Percentiles rank a stretch among this genome's conserved stretches.
Conservation (phyloP, 30 jellyfish, hydroid and myxozoan species). For the Aurelia aurita complex sp. Pacific region DNA sequence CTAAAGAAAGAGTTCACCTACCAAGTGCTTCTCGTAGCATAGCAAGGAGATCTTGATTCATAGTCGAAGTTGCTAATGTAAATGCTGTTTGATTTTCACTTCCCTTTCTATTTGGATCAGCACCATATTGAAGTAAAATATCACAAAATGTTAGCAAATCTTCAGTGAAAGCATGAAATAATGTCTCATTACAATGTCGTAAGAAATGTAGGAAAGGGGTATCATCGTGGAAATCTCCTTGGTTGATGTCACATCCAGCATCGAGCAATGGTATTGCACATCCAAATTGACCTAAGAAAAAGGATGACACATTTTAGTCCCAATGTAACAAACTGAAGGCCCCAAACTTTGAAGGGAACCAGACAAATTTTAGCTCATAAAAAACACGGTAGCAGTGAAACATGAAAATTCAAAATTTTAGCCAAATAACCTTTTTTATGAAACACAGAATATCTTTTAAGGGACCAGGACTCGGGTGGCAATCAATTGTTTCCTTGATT, state of each 20-base stretch:
- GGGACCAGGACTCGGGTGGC: too few species aligned
- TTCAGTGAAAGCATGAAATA: constrained; percentile 17
- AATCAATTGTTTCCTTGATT: too few species aligned
- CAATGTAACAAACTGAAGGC: too few species aligned
- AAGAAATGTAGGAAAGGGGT: constrained; percentile 63
- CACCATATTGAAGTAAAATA: constrained; percentile 75
- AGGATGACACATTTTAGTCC: too few species aligned
- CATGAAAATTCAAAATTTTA: too few species aligned
- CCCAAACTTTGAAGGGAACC: too few species aligned
- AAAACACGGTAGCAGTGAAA: too few species aligned
- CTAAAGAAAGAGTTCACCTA: constrained; percentile 15
- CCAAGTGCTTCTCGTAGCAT: constrained; percentile 57
- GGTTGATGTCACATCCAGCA: constrained; percentile 67
- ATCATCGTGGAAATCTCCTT: constrained; percentile 45
- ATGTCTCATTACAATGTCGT: constrained; percentile 43
- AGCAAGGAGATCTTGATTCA: constrained; percentile 21
- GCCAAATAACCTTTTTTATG: too few species aligned
- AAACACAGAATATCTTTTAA: too few species aligned
- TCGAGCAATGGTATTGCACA: constrained; percentile 70
- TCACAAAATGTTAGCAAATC: constrained; percentile 50
- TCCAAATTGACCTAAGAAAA: constrained; percentile 37
- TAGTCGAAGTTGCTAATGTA: constrained; percentile 31
- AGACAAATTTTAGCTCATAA: too few species aligned
- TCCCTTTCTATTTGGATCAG: constrained; percentile 32
- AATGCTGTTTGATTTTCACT: constrained; percentile 69